Conservation (phyloP, 2,113 vertebrate species). For the Xenotilapia leptura region DNA sequence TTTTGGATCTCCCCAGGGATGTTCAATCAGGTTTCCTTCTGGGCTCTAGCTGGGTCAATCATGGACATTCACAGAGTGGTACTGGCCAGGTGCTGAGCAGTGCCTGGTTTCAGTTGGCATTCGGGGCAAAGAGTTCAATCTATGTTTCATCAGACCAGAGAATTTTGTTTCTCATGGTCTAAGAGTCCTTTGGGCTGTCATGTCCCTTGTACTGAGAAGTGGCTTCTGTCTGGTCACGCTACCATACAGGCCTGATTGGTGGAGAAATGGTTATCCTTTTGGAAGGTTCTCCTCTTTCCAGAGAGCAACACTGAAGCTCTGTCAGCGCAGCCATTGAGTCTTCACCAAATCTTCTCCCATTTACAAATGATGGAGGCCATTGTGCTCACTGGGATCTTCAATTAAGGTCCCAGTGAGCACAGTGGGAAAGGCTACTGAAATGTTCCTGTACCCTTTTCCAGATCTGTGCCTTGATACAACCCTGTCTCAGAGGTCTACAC, state of each 20-base stretch:
- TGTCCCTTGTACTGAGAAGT: background rate
- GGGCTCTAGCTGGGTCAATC: background rate
- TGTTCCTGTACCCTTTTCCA: background rate
- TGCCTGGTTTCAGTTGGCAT: background rate
- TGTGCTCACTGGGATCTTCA: background rate
- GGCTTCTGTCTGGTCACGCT: background rate
- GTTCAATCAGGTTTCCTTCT: background rate
- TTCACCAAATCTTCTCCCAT: background rate
- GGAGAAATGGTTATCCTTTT: background rate
- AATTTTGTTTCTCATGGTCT: background rate
- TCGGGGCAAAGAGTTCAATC: background rate
- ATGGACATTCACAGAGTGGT: background rate
- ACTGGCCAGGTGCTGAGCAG: background rate
- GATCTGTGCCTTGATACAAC: background rate
- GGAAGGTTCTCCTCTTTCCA: background rate
- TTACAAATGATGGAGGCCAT: background rate
- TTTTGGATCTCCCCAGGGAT: background rate
- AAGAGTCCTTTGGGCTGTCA: background rate
- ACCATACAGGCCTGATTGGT: background rate
- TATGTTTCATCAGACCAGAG: background rate
- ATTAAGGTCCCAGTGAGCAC: background rate
- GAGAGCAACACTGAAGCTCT: background rate
- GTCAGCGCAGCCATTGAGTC: background rate
- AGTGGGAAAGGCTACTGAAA: background rate
- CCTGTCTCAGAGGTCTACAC: background rate